Evolutionary conservation across 2,113 vertebrate genomes (phyloP).

Genomic region (Indicator maculatus): DNA sequence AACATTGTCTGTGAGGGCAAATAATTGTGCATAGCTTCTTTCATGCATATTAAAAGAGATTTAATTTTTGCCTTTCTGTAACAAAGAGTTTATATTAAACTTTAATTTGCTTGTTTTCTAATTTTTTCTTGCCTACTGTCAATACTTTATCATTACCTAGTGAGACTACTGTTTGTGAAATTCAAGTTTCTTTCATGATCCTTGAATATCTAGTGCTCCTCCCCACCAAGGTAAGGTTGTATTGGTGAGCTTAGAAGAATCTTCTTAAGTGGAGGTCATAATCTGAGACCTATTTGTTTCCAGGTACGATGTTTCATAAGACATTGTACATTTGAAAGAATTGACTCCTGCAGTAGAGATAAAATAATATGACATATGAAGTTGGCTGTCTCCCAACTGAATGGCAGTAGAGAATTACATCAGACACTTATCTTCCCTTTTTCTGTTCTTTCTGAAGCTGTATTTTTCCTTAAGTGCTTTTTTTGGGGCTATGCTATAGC

Average conservation of each 20-base stretch:
- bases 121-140: not conserved
- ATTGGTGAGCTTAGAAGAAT: not conserved
- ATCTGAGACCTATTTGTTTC: not conserved
- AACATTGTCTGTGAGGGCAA: not conserved
- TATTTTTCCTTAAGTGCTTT: constrained; percentile 20
- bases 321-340: constrained; percentile 1
- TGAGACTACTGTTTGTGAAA: not conserved
- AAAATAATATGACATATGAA: not conserved
- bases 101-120: not conserved
- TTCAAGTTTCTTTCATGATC: not conserved
- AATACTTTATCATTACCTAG: not conserved
- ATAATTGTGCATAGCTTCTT: not conserved
- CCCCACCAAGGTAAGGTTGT: not conserved
- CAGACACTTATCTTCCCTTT: constrained; percentile 24
- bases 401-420: constrained; percentile 40
- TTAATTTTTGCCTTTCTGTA: not conserved
- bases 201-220: not conserved
- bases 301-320: not conserved
- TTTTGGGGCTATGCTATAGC: not conserved
- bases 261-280: not conserved
- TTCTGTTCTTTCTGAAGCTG: constrained; percentile 5
- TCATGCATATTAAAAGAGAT: not conserved
- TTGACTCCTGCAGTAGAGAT: not conserved
- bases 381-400: constrained; percentile 24
- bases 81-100: not conserved